Conservation (phyloP, 2,113 vertebrate species). For the Eulacestoma nigropectus region DNA sequence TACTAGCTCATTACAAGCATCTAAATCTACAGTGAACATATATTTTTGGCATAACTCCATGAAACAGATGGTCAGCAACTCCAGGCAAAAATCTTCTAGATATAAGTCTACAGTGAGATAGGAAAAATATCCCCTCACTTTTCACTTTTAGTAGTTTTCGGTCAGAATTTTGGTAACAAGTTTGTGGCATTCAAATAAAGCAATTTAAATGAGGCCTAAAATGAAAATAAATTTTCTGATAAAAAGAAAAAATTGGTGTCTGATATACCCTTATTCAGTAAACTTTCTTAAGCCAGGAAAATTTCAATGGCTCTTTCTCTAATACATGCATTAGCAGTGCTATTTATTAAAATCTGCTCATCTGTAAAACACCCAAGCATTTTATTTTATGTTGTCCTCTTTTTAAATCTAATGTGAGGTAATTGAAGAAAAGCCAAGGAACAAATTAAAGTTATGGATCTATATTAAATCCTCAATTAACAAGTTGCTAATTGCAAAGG, state of each 20-base stretch:
- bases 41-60: neutral
- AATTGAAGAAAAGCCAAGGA: neutral
- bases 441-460: neutral
- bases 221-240: neutral
- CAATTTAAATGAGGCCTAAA: neutral
- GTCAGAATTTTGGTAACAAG: neutral
- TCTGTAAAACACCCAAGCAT: neutral
- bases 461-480: neutral
- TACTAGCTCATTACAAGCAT: neutral
- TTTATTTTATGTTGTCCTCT: neutral
- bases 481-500: neutral
- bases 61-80: slow-evolving; percentile 25
- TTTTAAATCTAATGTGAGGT: neutral
- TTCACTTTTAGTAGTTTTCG: neutral
- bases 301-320: neutral
- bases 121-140: neutral
- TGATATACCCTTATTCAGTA: neutral
- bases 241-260: neutral
- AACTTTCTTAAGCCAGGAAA: neutral
- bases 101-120: neutral
- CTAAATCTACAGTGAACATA: neutral
- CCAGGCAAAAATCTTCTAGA: slow-evolving; percentile 4
- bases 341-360: neutral
- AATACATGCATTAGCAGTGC: neutral
- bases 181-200: neutral